Evolutionary conservation across 1,140 invertebrate species (phyloP).

Genomic region (Heliothis subflexa): DNA sequence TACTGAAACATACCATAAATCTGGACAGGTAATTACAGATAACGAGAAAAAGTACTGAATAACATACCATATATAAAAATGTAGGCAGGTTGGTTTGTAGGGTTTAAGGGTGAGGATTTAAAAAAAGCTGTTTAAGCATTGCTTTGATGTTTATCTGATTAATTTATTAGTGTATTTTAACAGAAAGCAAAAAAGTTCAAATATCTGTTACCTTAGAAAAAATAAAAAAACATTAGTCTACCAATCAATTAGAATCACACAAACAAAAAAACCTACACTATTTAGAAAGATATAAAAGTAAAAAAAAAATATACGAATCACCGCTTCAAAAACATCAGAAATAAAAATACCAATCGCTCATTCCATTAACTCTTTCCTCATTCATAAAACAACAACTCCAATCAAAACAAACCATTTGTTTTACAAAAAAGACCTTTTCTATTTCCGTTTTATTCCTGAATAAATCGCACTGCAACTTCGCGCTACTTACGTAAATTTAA

Average conservation of each 20-base stretch:
- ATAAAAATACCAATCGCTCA: not conserved
- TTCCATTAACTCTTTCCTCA: not conserved
- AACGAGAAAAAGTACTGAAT: slow-evolving; percentile 26
- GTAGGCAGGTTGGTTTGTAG: not conserved
- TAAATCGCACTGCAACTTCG: slow-evolving; percentile 1
- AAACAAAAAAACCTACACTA: no score
- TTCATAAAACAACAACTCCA: not conserved
- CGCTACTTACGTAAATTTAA: slow-evolving; percentile 29
- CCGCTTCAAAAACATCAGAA: no score
- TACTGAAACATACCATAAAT: slow-evolving; percentile 43
- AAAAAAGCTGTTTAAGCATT: no score
- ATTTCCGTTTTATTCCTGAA: slow-evolving; percentile 14
- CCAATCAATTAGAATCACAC: not conserved
- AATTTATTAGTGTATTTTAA: no score
- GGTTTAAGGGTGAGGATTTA: not conserved
- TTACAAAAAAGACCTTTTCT: slow-evolving; percentile 23
- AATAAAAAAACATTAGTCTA: no score
- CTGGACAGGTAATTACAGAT: slow-evolving; percentile 41
- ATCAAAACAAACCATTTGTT: slow-evolving; percentile 12
- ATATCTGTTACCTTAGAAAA: no score
- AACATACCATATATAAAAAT: not conserved
- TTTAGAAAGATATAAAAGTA: no score
- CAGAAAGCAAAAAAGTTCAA: no score
- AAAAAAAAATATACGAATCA: no score
- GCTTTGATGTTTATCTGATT: no score